A percentile compares a stretch with the other conserved stretches of the same genome.
Conservation (phyloP, 2,113 vertebrate genomes). For the Beaufortia kweichowensis region DNA sequence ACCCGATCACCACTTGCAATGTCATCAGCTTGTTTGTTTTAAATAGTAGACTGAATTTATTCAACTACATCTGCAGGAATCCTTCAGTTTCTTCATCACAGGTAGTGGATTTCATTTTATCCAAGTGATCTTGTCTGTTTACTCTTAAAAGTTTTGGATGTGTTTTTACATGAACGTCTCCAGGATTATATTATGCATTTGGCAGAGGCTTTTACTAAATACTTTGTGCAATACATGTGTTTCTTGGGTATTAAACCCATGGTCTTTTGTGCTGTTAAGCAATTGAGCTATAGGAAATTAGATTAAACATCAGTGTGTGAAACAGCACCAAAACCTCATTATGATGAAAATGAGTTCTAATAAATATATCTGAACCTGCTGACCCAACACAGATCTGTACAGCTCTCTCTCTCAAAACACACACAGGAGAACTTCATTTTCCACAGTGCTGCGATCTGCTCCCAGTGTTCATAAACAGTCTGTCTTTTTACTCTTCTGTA, state of each 20-base stretch:
- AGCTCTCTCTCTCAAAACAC: neutral
- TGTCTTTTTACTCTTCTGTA: neutral
- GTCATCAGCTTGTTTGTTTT: too few relatives aligned
- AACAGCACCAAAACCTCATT: neutral
- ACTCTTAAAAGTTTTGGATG: neutral
- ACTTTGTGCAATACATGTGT: too few relatives aligned
- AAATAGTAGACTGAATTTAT: neutral
- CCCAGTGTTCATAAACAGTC: neutral
- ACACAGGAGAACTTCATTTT: neutral
- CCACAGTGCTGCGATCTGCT: neutral
- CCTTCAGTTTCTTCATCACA: neutral
- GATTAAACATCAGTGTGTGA: neutral
- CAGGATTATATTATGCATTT: too few relatives aligned
- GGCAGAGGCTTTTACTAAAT: too few relatives aligned
- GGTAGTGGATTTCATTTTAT: neutral
- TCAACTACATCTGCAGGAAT: neutral
- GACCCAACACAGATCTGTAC: too few relatives aligned
- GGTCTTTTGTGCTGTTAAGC: too few relatives aligned
- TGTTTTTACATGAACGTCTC: neutral
- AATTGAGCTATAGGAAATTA: too few relatives aligned
- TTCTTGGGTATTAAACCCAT: too few relatives aligned
- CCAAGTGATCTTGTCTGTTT: neutral
- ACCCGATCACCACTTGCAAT: neutral
- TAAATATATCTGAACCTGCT: neutral
- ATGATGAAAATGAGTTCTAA: neutral